Percentiles rank a stretch among this genome's conserved stretches.
phyloP scores from a whole-genome alignment of 2,113 vertebrate species.

The Podarcis muralis region DNA sequence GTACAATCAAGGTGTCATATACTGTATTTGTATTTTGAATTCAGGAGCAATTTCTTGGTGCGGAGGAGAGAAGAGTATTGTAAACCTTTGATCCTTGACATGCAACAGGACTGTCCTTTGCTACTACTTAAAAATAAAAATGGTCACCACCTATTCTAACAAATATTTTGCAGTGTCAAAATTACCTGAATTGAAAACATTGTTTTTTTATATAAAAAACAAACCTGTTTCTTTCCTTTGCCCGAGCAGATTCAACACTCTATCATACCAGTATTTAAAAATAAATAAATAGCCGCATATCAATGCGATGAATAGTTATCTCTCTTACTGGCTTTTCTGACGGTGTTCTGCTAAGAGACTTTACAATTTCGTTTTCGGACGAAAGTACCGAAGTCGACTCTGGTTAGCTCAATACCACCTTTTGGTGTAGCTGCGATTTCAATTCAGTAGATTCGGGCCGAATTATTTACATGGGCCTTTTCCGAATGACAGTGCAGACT shows the following conservation, averaged over 20 bases:
- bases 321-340: neutral
- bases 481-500: neutral
- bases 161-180: neutral
- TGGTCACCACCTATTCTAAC: neutral
- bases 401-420: neutral
- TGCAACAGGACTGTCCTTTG: neutral
- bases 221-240: neutral
- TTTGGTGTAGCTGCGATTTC: neutral
- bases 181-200: neutral
- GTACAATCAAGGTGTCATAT: neutral
- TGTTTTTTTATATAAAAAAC: neutral
- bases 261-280: neutral
- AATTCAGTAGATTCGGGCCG: neutral
- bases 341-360: too few species aligned
- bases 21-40: neutral
- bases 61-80: neutral
- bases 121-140: neutral
- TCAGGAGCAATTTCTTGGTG: neutral
- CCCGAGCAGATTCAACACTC: neutral
- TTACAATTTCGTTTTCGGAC: neutral
- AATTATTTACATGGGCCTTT: neutral
- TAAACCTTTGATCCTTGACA: neutral
- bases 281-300: neutral
- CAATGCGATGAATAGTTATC: neutral
- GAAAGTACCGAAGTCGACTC: neutral